Conservation (phyloP, 2,113 vertebrate genomes). For the Grus americana region DNA sequence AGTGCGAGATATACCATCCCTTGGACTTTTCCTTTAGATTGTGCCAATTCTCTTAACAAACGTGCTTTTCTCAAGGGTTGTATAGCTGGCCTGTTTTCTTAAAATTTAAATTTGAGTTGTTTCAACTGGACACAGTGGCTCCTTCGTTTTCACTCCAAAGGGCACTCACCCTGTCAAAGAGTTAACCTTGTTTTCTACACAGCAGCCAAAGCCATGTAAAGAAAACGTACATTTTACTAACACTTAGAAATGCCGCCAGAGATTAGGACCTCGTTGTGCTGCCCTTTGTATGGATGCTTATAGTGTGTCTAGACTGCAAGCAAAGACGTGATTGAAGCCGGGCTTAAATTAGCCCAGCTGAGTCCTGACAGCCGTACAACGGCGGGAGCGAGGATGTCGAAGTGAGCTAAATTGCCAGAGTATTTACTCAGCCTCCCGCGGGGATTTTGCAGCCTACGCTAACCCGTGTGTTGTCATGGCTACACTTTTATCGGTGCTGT, state of each 20-base stretch:
- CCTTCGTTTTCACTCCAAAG: not conserved
- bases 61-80: not conserved
- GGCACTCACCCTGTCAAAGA: not conserved
- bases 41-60: not conserved
- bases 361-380: not conserved
- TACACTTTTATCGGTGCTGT: not conserved
- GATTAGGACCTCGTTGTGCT: not conserved
- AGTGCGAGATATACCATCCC: not conserved
- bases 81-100: not conserved
- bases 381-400: not conserved
- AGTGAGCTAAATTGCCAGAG: not conserved
- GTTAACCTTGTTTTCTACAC: not conserved
- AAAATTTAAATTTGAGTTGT: not conserved
- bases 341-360: not conserved
- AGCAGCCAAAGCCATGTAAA: not conserved
- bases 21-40: not conserved
- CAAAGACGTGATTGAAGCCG: not conserved
- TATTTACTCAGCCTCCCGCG: not conserved
- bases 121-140: not conserved
- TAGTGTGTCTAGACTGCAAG: not conserved
- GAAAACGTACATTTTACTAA: not conserved
- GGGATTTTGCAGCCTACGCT: conserved; percentile 2
- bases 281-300: not conserved
- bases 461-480: conserved; percentile 9
- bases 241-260: not conserved